These are phyloP conservation scores for Paraplagusia blochii DNA, from an alignment of 2,113 vertebrate genomes.

Conservation along the genomic window DNA sequence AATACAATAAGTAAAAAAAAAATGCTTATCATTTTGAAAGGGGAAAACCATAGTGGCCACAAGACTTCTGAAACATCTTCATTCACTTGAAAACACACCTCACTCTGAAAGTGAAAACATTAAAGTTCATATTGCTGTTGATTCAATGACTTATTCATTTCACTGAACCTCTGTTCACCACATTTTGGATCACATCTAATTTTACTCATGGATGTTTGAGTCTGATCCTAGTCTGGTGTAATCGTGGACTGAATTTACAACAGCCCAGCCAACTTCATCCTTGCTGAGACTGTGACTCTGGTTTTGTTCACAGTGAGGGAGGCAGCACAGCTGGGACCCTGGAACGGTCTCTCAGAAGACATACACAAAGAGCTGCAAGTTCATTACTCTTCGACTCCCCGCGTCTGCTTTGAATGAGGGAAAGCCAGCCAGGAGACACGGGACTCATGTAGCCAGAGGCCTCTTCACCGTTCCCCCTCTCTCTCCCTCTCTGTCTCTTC, in stretches of 20 bases:
- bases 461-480: constrained; percentile 4
- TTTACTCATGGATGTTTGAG: background rate
- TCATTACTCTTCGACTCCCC: constrained; percentile 25
- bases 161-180: background rate
- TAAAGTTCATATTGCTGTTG: background rate
- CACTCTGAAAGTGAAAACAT: background rate
- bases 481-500: background rate
- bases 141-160: no score
- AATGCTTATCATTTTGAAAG: no score
- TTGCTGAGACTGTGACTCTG: constrained; percentile 9
- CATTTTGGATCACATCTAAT: constrained; percentile 1
- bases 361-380: constrained; percentile 20
- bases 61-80: background rate
- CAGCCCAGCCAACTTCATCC: constrained; percentile 2
- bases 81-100: background rate
- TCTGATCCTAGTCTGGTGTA: background rate
- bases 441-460: constrained; percentile 7
- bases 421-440: constrained; percentile 10
- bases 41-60: no score
- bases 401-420: constrained; percentile 31
- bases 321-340: constrained; percentile 22
- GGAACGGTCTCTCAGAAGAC: constrained; percentile 7
- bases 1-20: no score
- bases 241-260: constrained; percentile 5
- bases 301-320: constrained; percentile 9